Evolutionary conservation across 2,113 vertebrate genomes (phyloP).

Genomic region (Drymodes brunneopygia): DNA sequence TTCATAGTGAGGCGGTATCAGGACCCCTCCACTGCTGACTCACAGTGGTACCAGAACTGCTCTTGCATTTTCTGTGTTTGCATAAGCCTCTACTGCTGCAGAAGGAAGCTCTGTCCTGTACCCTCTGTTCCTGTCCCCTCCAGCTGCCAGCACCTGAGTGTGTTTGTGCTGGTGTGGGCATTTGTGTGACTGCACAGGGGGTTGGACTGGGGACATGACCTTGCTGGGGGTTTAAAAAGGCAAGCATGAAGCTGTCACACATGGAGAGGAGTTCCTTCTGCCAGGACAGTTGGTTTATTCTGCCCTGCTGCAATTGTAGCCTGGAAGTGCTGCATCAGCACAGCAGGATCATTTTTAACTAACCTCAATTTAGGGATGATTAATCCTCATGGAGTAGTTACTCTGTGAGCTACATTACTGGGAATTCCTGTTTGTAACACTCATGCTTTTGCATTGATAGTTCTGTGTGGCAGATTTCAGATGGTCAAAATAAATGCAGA

Average conservation of each 20-base stretch:
- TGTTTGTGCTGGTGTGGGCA: not conserved
- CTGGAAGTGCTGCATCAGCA: not conserved
- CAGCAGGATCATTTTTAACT: not conserved
- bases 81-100: not conserved
- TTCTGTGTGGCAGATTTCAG: not conserved
- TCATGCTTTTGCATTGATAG: not conserved
- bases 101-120: not conserved
- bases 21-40: not conserved
- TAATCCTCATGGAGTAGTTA: not conserved
- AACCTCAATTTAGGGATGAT: not conserved
- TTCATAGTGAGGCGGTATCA: not conserved
- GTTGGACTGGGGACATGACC: not conserved
- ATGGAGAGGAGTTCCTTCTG: not conserved
- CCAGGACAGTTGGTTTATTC: not conserved
- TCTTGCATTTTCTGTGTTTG: rapidly evolving
- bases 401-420: not conserved
- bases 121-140: not conserved
- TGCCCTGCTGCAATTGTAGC: not conserved
- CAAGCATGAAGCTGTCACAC: not conserved
- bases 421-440: not conserved
- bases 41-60: not conserved
- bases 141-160: not conserved
- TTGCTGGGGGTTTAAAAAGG: not conserved
- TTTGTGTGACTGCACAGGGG: not conserved
- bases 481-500: not conserved